These are phyloP conservation scores for Poecile montanus DNA, from an alignment of 2,797 vertebrate genomes.

Conservation along the genomic window DNA sequence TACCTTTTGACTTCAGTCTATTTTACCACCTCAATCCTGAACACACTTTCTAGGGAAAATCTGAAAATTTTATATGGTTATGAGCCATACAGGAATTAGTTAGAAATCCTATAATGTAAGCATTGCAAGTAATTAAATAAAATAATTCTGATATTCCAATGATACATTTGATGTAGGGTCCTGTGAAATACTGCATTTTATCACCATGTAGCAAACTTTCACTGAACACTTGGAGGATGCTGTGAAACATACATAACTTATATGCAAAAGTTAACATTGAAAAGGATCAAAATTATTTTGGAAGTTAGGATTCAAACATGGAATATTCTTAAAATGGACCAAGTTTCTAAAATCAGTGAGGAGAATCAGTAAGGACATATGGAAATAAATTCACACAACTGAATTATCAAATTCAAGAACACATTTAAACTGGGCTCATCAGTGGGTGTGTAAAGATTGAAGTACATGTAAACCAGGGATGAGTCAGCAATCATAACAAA, in stretches of 20 bases:
- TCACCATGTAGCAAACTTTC: background rate
- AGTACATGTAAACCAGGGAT: background rate
- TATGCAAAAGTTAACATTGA: background rate
- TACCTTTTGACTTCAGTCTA: background rate
- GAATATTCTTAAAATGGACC: background rate
- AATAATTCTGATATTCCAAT: background rate
- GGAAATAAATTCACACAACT: background rate
- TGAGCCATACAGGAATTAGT: background rate
- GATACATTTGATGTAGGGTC: background rate
- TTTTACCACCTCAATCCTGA: background rate
- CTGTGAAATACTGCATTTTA: background rate
- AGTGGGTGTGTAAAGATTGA: background rate
- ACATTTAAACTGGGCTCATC: background rate
- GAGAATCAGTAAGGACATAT: background rate
- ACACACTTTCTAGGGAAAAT: background rate
- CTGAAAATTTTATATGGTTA: background rate
- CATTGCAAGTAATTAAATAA: background rate
- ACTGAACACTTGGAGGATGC: background rate
- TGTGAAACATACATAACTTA: background rate
- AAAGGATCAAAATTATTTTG: background rate
- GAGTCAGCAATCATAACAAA: background rate
- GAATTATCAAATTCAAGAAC: background rate
- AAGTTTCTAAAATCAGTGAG: background rate
- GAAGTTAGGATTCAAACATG: background rate
- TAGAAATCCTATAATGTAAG: background rate